Percentiles rank a stretch among this genome's conserved stretches.
phyloP scores from a whole-genome alignment of 2,113 vertebrate genomes.

The Erythrolamprus reginae region DNA sequence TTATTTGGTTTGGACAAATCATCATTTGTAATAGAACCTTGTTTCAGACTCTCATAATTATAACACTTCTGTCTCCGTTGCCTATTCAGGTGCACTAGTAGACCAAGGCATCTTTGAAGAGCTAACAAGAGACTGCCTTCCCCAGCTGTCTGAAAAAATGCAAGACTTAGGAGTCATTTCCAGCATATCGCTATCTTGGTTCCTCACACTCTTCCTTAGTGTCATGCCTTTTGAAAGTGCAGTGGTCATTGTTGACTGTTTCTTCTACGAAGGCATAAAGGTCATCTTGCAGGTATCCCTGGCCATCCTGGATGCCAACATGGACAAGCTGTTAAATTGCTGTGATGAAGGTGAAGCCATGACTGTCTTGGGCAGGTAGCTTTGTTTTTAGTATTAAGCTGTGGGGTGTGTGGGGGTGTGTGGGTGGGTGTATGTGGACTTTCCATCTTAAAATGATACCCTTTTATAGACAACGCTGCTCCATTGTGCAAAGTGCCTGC shows the following conservation, averaged over 20 bases:
- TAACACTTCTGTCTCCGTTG: neutral
- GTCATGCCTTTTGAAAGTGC: slow-evolving; percentile 97
- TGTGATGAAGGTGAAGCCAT: slow-evolving; percentile 95
- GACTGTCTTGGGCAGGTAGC: slow-evolving; percentile 93
- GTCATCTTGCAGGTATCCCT: slow-evolving; percentile 92
- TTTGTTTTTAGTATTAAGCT: slow-evolving; percentile 21
- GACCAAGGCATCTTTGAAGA: slow-evolving; percentile 98
- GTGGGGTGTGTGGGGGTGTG: neutral
- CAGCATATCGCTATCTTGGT: slow-evolving; percentile 96
- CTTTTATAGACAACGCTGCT: neutral
- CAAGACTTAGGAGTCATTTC: slow-evolving; percentile 92
- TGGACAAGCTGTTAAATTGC: slow-evolving; percentile 84
- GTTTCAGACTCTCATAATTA: neutral
- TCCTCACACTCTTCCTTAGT: slow-evolving; percentile 93
- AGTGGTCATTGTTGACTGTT: slow-evolving; percentile 91
- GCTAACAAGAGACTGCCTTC: slow-evolving; percentile 83
- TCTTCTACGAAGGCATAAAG: slow-evolving; percentile 97
- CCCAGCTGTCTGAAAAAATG: slow-evolving; percentile 91
- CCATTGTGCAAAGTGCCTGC: neutral
- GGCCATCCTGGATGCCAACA: slow-evolving; percentile 91
- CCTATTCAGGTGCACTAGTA: slow-evolving; percentile 82
- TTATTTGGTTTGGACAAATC: neutral
- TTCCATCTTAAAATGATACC: neutral
- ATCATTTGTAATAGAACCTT: neutral
- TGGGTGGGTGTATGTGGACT: neutral